phyloP scores from a whole-genome alignment of 2,797 vertebrate species.

The Sebastes kiyomatsui region DNA sequence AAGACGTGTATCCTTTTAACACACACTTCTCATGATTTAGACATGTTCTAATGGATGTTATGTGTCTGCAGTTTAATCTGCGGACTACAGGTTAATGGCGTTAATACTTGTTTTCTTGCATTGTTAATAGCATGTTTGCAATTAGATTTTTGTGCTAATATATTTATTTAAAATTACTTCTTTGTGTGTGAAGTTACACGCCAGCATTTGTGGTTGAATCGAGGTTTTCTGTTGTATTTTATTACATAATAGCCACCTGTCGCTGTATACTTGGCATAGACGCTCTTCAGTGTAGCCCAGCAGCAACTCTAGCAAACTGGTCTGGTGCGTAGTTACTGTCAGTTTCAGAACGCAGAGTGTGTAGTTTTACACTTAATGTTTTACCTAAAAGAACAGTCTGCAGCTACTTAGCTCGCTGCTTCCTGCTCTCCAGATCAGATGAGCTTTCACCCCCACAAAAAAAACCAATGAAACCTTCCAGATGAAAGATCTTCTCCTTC shows the following conservation, averaged over 20 bases:
- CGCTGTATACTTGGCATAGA: constrained; percentile 28
- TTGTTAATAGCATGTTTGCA: not conserved
- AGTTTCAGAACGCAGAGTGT: not conserved
- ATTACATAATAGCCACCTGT: constrained; percentile 66
- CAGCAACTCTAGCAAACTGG: constrained; percentile 20
- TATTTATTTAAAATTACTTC: not conserved
- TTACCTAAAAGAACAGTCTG: not conserved
- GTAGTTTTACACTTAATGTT: not conserved
- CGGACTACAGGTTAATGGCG: not conserved
- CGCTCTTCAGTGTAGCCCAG: constrained; percentile 30
- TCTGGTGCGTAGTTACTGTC: not conserved
- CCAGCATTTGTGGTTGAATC: not conserved
- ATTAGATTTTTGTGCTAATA: not conserved
- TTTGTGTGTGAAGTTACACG: not conserved
- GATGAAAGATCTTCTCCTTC: not conserved
- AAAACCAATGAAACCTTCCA: not conserved
- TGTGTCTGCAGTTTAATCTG: not conserved
- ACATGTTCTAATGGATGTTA: no score
- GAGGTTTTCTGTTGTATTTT: constrained; percentile 39
- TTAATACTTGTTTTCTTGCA: not conserved
- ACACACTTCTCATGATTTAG: not conserved
- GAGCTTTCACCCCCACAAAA: not conserved
- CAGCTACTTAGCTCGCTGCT: not conserved
- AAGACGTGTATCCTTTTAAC: constrained; percentile 89
- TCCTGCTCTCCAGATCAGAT: not conserved